Conservation (phyloP, 2,888 invertebrate genomes). For the Thalpophila matura region DNA sequence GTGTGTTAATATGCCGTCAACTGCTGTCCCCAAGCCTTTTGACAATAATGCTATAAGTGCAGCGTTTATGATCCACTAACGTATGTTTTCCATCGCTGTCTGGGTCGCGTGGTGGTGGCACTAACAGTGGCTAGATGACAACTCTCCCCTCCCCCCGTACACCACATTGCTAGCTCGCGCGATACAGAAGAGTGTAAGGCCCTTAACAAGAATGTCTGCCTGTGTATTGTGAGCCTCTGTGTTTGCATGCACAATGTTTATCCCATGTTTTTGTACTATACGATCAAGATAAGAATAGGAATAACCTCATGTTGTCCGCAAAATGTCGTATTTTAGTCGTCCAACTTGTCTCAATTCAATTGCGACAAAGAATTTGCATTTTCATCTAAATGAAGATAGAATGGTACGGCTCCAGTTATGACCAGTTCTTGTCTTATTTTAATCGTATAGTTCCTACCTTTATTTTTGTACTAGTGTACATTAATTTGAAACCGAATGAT, state of each 20-base stretch:
- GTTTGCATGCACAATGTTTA: conserved; percentile 57
- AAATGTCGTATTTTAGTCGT: background rate
- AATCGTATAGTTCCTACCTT: background rate
- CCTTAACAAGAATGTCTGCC: conserved; percentile 73
- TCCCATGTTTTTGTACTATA: conserved; percentile 1
- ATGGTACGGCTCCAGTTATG: background rate
- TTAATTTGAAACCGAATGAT: too few species aligned
- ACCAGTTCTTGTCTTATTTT: conserved; percentile 13
- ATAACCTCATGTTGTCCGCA: background rate
- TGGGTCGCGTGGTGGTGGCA: conserved; percentile 75
- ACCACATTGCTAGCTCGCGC: conserved; percentile 93
- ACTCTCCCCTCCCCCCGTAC: conserved; percentile 93
- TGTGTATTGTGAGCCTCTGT: conserved; percentile 65
- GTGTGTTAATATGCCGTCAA: conserved; percentile 46
- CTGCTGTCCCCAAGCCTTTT: conserved; percentile 29
- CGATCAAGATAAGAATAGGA: conserved; percentile 28
- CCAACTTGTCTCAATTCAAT: background rate
- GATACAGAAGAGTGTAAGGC: conserved; percentile 93
- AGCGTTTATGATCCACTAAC: conserved; percentile 74
- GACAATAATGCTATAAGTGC: conserved; percentile 16
- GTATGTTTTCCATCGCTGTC: conserved; percentile 78
- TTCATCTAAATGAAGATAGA: background rate
- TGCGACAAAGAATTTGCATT: background rate
- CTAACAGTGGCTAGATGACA: conserved; percentile 95
- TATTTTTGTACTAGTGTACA: background rate